These are phyloP conservation scores for Drosophila persimilis DNA, from an alignment of 1,140 invertebrate species.

Conservation along the genomic window DNA sequence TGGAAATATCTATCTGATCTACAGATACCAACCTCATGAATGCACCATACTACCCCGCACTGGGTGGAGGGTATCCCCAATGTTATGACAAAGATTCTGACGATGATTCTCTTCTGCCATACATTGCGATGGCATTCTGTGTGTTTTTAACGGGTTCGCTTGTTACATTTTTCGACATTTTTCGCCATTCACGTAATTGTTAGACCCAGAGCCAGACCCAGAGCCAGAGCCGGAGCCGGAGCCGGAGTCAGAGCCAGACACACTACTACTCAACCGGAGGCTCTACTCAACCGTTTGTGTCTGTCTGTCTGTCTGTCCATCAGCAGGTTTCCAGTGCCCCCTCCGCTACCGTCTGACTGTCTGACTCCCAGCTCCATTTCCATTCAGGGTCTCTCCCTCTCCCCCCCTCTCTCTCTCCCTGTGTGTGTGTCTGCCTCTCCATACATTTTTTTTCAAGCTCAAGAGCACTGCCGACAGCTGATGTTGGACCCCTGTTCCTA, in stretches of 20 bases:
- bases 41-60: conserved; percentile 4
- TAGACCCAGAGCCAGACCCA: conserved; percentile 45
- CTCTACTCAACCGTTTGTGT: conserved; percentile 34
- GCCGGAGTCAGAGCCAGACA: conserved; percentile 50
- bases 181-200: conserved; percentile 76
- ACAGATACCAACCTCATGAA: neutral
- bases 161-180: conserved; percentile 69
- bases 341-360: conserved; percentile 15
- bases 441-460: conserved; percentile 64
- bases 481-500: conserved; percentile 37
- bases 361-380: conserved; percentile 19
- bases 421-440: conserved; percentile 23
- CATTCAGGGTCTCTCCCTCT: conserved; percentile 7
- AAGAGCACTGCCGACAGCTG: conserved; percentile 65
- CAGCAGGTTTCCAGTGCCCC: too few species aligned
- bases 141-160: conserved; percentile 65
- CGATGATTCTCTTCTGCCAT: conserved; percentile 46
- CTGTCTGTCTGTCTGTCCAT: conserved; percentile 11
- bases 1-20: neutral
- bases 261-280: conserved; percentile 16
- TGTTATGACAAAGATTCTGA: conserved; percentile 36
- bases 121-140: conserved; percentile 66
- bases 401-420: conserved; percentile 13
- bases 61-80: conserved; percentile 27
- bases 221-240: conserved; percentile 42